phyloP scores from a whole-genome alignment of 1,140 invertebrate species.

The Dinoponera quadriceps region DNA sequence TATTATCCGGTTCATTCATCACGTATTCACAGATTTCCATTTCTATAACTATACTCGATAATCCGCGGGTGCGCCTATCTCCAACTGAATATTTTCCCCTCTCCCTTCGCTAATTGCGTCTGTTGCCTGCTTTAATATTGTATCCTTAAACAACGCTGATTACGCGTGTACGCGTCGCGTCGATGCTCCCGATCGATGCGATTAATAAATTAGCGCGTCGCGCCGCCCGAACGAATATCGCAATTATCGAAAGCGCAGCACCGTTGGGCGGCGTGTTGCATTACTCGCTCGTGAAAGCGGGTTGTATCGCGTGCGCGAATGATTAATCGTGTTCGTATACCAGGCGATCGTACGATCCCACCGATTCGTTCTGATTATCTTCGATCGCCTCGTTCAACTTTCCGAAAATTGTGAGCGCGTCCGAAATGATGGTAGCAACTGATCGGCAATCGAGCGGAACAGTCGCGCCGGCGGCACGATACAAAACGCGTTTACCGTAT shows the following conservation, averaged over 20 bases:
- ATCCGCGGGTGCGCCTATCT: not conserved
- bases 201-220: slow-evolving; percentile 73
- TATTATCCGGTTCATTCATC: not conserved
- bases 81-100: not conserved
- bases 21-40: not conserved
- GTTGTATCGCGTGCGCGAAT: slow-evolving; percentile 40
- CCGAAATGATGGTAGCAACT: slow-evolving; percentile 34
- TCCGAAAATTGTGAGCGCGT: slow-evolving; percentile 24
- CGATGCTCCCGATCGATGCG: slow-evolving; percentile 56
- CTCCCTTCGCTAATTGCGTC: slow-evolving; percentile 6
- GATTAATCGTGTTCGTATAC: slow-evolving; percentile 29
- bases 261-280: slow-evolving; percentile 2
- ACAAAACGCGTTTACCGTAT: slow-evolving; percentile 44
- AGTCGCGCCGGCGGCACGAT: not conserved
- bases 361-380: slow-evolving; percentile 45
- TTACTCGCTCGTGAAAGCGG: slow-evolving; percentile 51
- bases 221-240: slow-evolving; percentile 58
- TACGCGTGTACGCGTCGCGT: slow-evolving; percentile 23
- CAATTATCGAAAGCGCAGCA: slow-evolving; percentile 66
- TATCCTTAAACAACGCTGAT: slow-evolving; percentile 53
- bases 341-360: not conserved
- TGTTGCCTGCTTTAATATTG: slow-evolving; percentile 39
- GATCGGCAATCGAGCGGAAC: slow-evolving; percentile 23
- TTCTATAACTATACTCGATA: not conserved
- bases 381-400: slow-evolving; percentile 22